Evolutionary conservation across 2,888 invertebrate species (phyloP), one percentile per base, ranked within the genome.

Genomic region (Cheilosia urbana): DNA sequence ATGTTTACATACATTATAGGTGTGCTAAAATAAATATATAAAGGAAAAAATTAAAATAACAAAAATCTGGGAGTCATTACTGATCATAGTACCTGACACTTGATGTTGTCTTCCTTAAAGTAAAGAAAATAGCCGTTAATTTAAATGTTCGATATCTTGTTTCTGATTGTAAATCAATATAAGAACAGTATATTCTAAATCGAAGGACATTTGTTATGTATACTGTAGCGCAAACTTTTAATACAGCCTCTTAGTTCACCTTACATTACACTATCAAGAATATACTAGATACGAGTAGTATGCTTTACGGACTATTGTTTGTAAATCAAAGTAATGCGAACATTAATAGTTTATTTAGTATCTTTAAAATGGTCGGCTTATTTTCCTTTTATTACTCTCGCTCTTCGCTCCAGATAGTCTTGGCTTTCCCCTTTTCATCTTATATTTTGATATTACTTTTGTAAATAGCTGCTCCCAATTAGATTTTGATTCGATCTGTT

Each of bases 41-140:
- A 65, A 47, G 30, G 24, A 53, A 30, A 30, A n/a, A 55, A 63
- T 15, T 27, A 53, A 40, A 60, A 47, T 42, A 21, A 45, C 40
- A 45, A 63, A 77, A 69, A 21, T 73, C 72, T 83, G 82, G 78
- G 82, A 83, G 82, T 83, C 82, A 78, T 83, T 83, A 82, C 82
- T 77, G 71, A 77, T 71, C 71, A 83, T 83, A 78, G 82, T 83
- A 83, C 82, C 82, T 83, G 82, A 83, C 82, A 83, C 78, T 83
- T 78, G 78, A 83, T 82, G 78, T 78, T 83, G 82, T 83, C 82
- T 83, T 83, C 82, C 82, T 78, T 78, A 82, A 78, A 42, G 55
- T 82, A 66, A 71, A 66, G 27, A 73, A 51, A 69, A 71, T 66
- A 71, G 58, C 40, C 51, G 71, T 65, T 77, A 66, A 60, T 57